Base-by-base conservation (phyloP, 64 coral and sea anemone genomes). In the Pachyseris speciosa region DNA sequence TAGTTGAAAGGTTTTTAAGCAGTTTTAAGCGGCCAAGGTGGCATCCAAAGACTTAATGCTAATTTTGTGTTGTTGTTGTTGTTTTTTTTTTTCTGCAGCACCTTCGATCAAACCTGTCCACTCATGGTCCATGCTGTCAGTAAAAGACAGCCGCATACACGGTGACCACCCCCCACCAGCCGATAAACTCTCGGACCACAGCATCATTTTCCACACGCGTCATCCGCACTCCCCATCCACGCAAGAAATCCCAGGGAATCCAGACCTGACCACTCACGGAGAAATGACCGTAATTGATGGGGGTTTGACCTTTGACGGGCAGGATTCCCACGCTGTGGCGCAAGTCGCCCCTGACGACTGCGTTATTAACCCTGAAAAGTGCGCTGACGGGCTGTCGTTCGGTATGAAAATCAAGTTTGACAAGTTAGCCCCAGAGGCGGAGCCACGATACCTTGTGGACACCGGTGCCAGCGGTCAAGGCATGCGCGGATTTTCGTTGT, bases 371-470 rank as follows among this genome's bases (percentile, higher is more conserved):
- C 76, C 94, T 0, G 90, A 93, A 19, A 93, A 41, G n/a, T 92
- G 94, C 78, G n/a, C 5, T 4, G 83, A 88, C 20, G 94, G 94
- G 38, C 83, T 96, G 64, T 87, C 94, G 33, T 69, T 96, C 57
- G 90, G 89, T 9, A 88, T 78, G 13, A 96, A 96, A 49, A 50
- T 96, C 49, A 92, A 47, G 50, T 84, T 96, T 58, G 78, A 31
- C 22, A 71, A 84, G 26, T 41, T 69, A 40, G 55, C 38, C 13
- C 64, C 63, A 20, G 37, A 77, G n/a, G 64, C 78, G 72, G 67
- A 84, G 49, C 94, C 85, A 51, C 83, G 87, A 45, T 92, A 86
- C 67, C 92, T 96, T 76, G 71, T 96, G 58, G 90, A 96, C 90
- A 96, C 84, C 17, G 94, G 94, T 75, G 90, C 90, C 7, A 90